Base-by-base conservation (phyloP, 2,113 vertebrate genomes). In the Stictonetta naevosa region DNA sequence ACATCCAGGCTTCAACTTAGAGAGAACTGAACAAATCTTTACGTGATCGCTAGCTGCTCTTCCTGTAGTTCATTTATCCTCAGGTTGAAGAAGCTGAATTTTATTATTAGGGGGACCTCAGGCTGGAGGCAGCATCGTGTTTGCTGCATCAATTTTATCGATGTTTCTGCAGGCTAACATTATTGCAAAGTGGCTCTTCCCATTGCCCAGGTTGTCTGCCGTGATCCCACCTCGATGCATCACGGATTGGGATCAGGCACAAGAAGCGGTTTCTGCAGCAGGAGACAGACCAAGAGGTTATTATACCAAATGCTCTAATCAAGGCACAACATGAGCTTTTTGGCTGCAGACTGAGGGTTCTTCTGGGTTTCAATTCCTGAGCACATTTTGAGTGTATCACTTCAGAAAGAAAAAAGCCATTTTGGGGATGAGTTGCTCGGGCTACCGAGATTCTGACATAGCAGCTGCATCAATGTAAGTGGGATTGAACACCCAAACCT, bases 221-320 rank as follows among this genome's bases (percentile, higher is more conserved):
- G 36, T 11, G 13, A 78, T 92, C 58, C 92, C 83, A 6, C 97
- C 95, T 79, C 92, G 92, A 74, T 82, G 95, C 21, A 94, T 48
- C 46, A 21, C 20, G 20, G 73, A 33, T 97, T 94, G 13, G 93
- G 88, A 64, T 36, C 88, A 31, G 93, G 68, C 40, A 91, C 85
- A 67, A 96, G 91, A 33, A 98, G 93, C 73, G 95, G 46, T 67
- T 56, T 96, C 96, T 97, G 86, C 72, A 77, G 75, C 62, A 64
- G 73, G 81, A 80, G 86, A 50, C 59, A 83, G 77, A 71, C 26
- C 26, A 20, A 40, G 40, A 86, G n/a, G 63, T 26, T 56, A 26
- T 75, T 22, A 50, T 55, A 53, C 56, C 44, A n/a, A 26, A 13
- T 90, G 64, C 59, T 44, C 34, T 44, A 52, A 20, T 72, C 28